A percentile compares a stretch with the other conserved stretches of the same genome.
Conservation (phyloP, 2,888 invertebrate species). For the Palloptera scutellata region DNA sequence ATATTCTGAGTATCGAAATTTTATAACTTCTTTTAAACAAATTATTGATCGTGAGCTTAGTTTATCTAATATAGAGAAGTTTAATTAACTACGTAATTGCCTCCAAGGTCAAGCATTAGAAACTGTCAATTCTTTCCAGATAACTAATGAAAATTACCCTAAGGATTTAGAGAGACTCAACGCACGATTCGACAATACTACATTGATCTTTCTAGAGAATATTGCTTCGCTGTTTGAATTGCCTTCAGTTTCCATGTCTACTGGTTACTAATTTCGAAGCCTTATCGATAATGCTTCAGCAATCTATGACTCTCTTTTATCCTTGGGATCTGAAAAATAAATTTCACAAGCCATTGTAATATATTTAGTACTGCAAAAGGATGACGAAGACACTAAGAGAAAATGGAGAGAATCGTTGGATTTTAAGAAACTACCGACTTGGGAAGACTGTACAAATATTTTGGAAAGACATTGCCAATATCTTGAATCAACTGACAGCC, state of each 20-base stretch:
- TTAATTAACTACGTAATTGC: too few relatives aligned
- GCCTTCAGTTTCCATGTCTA: too few relatives aligned
- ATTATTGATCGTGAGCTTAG: not conserved
- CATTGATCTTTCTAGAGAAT: too few relatives aligned
- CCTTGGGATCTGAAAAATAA: not conserved
- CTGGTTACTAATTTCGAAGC: too few relatives aligned
- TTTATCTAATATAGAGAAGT: not conserved
- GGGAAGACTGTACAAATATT: constrained; percentile 10
- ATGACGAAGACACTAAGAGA: constrained; percentile 3
- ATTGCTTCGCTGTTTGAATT: too few relatives aligned
- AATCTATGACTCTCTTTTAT: too few relatives aligned
- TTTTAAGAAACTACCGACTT: not conserved
- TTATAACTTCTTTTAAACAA: not conserved
- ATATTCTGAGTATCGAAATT: not conserved
- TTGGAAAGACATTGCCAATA: not conserved
- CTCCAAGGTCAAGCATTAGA: too few relatives aligned
- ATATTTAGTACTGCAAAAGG: constrained; percentile 10
- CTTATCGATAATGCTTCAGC: too few relatives aligned
- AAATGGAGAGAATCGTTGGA: constrained; percentile 18
- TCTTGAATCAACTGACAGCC: not conserved
- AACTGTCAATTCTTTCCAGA: too few relatives aligned
- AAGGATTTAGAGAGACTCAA: too few relatives aligned
- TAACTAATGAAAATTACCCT: too few relatives aligned
- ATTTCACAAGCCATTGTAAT: constrained; percentile 13
- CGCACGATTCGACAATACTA: too few relatives aligned